Evolutionary conservation across 2,888 invertebrate species (phyloP).

Genomic region (Darwinula stevensoni): DNA sequence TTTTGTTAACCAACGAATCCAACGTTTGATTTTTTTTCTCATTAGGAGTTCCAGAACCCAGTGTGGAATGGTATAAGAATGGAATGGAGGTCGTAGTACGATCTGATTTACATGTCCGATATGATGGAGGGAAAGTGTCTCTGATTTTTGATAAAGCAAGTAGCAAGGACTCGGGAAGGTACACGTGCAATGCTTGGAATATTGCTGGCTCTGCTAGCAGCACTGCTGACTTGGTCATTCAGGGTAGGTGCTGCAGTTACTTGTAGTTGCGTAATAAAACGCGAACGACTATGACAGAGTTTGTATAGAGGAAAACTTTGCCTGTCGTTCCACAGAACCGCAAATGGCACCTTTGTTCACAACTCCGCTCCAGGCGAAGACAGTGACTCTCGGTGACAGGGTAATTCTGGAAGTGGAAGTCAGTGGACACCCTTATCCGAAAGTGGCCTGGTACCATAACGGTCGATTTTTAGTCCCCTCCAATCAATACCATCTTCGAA

Average conservation of each 20-base stretch:
- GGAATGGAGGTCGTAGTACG: neutral
- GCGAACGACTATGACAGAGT: neutral
- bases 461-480: constrained; percentile 21
- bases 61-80: constrained; percentile 1
- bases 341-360: constrained; percentile 51
- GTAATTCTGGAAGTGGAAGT: constrained; percentile 37
- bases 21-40: neutral
- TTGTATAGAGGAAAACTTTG: too few relatives aligned
- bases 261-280: neutral
- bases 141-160: neutral
- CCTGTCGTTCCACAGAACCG: constrained; percentile 24
- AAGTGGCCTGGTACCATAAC: constrained; percentile 40
- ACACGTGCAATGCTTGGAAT: constrained; percentile 45
- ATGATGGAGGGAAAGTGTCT: neutral
- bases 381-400: constrained; percentile 34
- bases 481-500: constrained; percentile 6
- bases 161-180: constrained; percentile 25
- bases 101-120: neutral
- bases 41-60: constrained; percentile 1
- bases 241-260: constrained; percentile 11
- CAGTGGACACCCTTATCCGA: constrained; percentile 40
- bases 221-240: constrained; percentile 50
- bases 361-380: constrained; percentile 40
- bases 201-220: constrained; percentile 37
- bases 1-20: too few relatives aligned